These are phyloP conservation scores for Acronicta alni DNA, from an alignment of 2,888 invertebrate genomes.

Conservation along the genomic window DNA sequence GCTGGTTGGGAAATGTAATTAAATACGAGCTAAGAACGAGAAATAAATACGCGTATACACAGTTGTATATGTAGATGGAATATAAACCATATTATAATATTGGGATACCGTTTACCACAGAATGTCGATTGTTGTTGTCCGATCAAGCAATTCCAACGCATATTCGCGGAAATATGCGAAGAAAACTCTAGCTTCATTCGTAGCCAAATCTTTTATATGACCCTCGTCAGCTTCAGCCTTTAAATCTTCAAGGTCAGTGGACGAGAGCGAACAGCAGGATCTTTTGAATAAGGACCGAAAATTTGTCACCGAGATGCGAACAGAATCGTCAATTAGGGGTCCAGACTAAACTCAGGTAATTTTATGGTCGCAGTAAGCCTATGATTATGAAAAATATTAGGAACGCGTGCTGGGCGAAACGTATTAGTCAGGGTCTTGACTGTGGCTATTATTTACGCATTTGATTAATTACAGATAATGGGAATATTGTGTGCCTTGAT, in stretches of 20 bases:
- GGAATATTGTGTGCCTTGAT: too few relatives aligned
- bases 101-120: too few relatives aligned
- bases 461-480: too few relatives aligned
- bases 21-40: too few relatives aligned
- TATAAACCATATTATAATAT: too few relatives aligned
- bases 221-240: conserved; percentile 3
- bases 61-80: too few relatives aligned
- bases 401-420: conserved; percentile 9
- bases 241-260: not conserved
- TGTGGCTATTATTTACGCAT: not conserved
- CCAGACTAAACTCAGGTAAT: conserved; percentile 14
- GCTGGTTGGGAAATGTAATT: too few relatives aligned
- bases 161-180: too few relatives aligned
- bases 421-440: not conserved
- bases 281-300: conserved; percentile 13
- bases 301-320: conserved; percentile 14
- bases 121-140: too few relatives aligned
- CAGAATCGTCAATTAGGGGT: conserved; percentile 32
- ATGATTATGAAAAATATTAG: conserved; percentile 22
- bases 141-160: too few relatives aligned
- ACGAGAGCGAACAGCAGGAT: not conserved
- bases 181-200: too few relatives aligned
- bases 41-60: too few relatives aligned
- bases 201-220: not conserved
- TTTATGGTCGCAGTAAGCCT: conserved; percentile 12